A percentile compares a stretch with the other conserved stretches of the same genome.
These are phyloP conservation scores for Quadroppia sp. DNA, from an alignment of 2,888 invertebrate species.

Conservation along the genomic window DNA sequence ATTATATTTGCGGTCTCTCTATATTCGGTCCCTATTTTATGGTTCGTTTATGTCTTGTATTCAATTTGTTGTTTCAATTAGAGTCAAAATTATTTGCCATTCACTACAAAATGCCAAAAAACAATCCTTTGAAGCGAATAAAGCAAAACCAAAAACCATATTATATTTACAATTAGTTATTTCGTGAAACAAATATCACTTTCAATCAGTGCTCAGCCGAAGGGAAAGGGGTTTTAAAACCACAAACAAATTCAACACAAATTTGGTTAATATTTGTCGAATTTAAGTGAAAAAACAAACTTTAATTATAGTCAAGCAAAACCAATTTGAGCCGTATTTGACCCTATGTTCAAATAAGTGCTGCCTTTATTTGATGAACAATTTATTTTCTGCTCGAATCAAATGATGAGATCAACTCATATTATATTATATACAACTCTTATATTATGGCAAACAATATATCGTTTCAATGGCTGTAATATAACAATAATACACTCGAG, in stretches of 20 bases:
- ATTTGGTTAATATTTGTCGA: too few relatives aligned
- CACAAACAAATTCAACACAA: too few relatives aligned
- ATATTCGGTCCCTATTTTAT: slow-evolving; percentile 23
- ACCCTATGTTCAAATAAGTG: background rate
- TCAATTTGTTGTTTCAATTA: slow-evolving; percentile 20
- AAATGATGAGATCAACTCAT: background rate
- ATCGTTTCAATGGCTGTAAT: background rate
- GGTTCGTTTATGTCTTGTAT: slow-evolving; percentile 13
- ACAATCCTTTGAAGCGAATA: background rate
- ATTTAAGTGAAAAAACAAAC: background rate
- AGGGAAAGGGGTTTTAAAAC: background rate
- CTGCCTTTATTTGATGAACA: background rate
- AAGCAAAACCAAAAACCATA: background rate
- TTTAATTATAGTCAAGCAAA: background rate
- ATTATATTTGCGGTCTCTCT: slow-evolving; percentile 6
- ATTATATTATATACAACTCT: background rate
- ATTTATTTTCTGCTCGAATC: background rate
- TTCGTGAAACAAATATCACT: background rate
- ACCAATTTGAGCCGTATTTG: background rate
- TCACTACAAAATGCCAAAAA: background rate
- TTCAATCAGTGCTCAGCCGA: background rate
- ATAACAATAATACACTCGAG: background rate
- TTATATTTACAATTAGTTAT: slow-evolving; percentile 1
- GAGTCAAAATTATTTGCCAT: background rate
- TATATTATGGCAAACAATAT: background rate